These are phyloP conservation scores for Maniola jurtina DNA, from an alignment of 1,140 invertebrate genomes.

Conservation along the genomic window DNA sequence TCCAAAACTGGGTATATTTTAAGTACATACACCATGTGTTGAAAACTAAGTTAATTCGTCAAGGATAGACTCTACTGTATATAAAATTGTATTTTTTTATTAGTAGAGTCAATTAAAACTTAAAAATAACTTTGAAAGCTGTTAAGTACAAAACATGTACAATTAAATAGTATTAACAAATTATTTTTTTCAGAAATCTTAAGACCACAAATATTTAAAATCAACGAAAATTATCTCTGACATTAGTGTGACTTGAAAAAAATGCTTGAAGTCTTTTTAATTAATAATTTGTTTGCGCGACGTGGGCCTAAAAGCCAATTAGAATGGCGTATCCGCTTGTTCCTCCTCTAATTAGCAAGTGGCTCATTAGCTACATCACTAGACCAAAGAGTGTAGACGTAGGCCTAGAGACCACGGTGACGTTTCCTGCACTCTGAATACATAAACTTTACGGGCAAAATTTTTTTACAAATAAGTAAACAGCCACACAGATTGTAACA, in stretches of 20 bases:
- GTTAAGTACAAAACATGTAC: too few relatives aligned
- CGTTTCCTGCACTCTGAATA: background rate
- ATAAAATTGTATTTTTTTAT: too few relatives aligned
- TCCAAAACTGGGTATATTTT: too few relatives aligned
- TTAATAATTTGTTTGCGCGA: conserved; percentile 23
- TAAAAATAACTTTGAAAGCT: too few relatives aligned
- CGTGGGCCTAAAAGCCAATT: conserved; percentile 74
- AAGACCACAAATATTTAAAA: background rate
- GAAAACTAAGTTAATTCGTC: too few relatives aligned
- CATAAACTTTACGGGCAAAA: background rate
- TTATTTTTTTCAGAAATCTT: background rate
- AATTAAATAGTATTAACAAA: too few relatives aligned
- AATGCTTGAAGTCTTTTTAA: conserved; percentile 26
- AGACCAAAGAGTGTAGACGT: conserved; percentile 42
- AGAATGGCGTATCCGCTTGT: conserved; percentile 73
- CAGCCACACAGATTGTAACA: too few relatives aligned
- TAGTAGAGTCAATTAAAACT: too few relatives aligned
- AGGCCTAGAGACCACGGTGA: background rate
- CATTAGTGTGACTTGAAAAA: conserved; percentile 14
- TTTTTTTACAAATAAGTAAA: background rate
- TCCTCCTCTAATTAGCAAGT: conserved; percentile 76
- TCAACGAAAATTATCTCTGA: background rate
- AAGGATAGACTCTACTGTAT: too few relatives aligned
- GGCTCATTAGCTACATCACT: conserved; percentile 75
- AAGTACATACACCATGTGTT: too few relatives aligned